Percentiles rank a stretch among this genome's conserved stretches.
phyloP scores from a whole-genome alignment of 2,888 invertebrate species.

The Nysson spinosus region DNA sequence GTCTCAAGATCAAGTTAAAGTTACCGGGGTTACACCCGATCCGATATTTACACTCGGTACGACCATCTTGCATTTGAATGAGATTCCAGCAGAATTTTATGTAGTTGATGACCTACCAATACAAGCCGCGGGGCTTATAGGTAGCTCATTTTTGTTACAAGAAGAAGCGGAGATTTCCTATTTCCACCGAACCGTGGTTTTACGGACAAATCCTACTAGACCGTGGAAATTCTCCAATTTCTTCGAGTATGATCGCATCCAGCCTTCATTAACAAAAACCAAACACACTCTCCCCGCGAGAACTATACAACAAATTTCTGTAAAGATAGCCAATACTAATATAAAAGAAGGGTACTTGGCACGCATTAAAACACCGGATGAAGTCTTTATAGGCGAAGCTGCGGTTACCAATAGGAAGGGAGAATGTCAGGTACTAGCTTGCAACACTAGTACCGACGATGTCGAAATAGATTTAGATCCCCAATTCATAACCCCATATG shows the following conservation, averaged over 20 bases:
- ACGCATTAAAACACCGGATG: not conserved
- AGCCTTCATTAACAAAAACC: not conserved
- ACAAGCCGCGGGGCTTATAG: slow-evolving; percentile 2
- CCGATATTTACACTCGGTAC: not conserved
- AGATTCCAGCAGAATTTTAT: too few species aligned
- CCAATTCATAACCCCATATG: too few species aligned
- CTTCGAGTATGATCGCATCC: not conserved
- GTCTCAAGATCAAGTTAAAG: not conserved
- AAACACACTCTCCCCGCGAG: not conserved
- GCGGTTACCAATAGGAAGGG: not conserved
- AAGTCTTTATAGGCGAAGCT: not conserved
- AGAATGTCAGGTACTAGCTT: not conserved
- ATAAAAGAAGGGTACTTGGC: not conserved
- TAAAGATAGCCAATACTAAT: not conserved
- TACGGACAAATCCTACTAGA: not conserved
- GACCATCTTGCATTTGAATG: not conserved
- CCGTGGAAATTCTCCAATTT: not conserved
- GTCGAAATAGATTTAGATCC: too few species aligned
- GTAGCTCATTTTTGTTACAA: slow-evolving; percentile 3
- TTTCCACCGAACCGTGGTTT: not conserved
- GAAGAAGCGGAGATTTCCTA: slow-evolving; percentile 6
- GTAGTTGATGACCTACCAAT: too few species aligned
- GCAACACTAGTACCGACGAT: not conserved
- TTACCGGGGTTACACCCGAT: not conserved
- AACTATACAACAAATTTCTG: not conserved